Base-by-base conservation (phyloP, 2,113 vertebrate species). In the Sinocyclocheilus anshuiensis region DNA sequence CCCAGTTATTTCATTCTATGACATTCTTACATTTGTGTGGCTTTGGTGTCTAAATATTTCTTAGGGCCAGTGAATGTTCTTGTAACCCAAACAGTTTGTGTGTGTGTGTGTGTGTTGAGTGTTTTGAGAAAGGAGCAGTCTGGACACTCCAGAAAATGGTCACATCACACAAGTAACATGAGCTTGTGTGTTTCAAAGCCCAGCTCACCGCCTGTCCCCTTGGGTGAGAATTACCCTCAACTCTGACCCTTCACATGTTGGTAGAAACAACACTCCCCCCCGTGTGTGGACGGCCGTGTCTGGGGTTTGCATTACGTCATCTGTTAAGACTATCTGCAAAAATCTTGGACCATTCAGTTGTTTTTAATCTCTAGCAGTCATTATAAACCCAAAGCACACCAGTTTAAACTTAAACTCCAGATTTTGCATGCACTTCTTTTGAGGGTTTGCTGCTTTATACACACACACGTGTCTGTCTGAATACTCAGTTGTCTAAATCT, bases 101-200 rank as follows among this genome's bases (percentile, higher is more conserved):
- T 45, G 18, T 22, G 5, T 8, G 18, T 57, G 55, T 57, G 53
- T 55, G 53, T 18, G 53, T 15, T 13, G 53, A 39, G 53, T 61
- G 13, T 63, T 26, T 24, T 42, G 4, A 26, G 59, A 65, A 81
- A 16, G 13, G 15, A 76, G 65, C 72, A 80, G 53, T 45, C 18
- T 63, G 39, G 61, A 24, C 48, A 53, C 26, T 81, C 36, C 10
- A 84, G 53, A 39, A 83, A n/a, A 82, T 24, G 63, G 87, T 77
- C 77, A 87, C 59, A 87, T 45, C 48, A 4, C 74, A 72, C 61
- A 13, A 63, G 88, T 87, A 91, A 91, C 80, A 77, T 78, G 87
- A 91, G 76, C 84, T 81, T 74, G 13, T 55, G 67, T 88, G 90
- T 90, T 88, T 86, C 90, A 89, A 85, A 88, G 85, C 55, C 42